These are phyloP conservation scores for Leuciscus idus DNA, from an alignment of 2,113 vertebrate genomes.

Conservation along the genomic window DNA sequence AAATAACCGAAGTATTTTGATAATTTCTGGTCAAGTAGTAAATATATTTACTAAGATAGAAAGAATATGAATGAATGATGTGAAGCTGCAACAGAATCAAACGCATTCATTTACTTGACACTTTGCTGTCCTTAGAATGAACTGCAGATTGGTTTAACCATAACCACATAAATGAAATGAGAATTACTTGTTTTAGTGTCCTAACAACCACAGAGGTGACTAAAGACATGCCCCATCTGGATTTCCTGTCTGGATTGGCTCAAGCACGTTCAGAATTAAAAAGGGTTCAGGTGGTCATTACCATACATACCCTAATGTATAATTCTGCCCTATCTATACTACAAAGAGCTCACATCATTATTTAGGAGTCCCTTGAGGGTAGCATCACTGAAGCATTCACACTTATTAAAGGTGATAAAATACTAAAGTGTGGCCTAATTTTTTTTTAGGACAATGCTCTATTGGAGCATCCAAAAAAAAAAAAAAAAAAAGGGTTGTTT, in stretches of 20 bases:
- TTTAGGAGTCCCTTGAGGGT: not conserved
- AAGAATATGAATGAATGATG: not conserved
- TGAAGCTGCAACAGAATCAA: not conserved
- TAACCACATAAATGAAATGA: not conserved
- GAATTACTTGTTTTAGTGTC: conserved; percentile 9
- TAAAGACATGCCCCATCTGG: conserved; percentile 18
- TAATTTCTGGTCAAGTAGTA: not conserved
- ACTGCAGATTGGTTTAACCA: not conserved
- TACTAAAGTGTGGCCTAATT: not conserved
- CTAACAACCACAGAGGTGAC: conserved; percentile 26
- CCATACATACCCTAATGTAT: conserved; percentile 45
- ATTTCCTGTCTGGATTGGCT: not conserved
- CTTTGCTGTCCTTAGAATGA: not conserved
- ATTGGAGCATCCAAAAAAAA: not conserved
- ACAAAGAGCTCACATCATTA: conserved; percentile 20
- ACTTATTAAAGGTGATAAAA: conserved; percentile 25
- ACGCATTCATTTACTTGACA: not conserved
- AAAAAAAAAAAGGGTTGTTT: not conserved
- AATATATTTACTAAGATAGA: not conserved
- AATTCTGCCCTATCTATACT: conserved; percentile 37
- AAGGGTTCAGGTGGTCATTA: conserved; percentile 46
- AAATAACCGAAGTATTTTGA: not conserved
- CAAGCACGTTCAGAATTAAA: conserved; percentile 17
- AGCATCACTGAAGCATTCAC: conserved; percentile 1
- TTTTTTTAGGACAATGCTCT: conserved; percentile 8